phyloP scores from a whole-genome alignment of 2,113 vertebrate genomes.

The Pithys albifrons region DNA sequence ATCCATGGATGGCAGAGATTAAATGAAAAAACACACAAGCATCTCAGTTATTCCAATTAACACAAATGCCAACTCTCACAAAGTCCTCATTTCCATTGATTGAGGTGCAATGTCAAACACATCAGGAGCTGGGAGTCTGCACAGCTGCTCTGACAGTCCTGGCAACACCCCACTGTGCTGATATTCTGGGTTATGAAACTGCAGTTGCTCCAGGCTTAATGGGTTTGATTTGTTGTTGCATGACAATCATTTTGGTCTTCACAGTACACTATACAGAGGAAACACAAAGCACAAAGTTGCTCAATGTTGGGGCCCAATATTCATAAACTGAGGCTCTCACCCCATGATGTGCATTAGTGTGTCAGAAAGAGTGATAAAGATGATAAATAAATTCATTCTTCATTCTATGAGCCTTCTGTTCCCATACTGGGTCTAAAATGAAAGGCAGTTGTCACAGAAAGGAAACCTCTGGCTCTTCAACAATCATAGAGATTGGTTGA shows the following conservation, averaged over 20 bases:
- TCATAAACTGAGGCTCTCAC: background rate
- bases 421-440: background rate
- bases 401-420: background rate
- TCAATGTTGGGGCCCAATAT: background rate
- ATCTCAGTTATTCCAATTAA: background rate
- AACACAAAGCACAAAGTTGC: background rate
- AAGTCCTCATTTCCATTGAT: constrained; percentile 17
- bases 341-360: background rate
- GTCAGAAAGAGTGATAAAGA: background rate
- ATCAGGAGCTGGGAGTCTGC: background rate
- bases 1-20: constrained; percentile 8
- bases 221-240: constrained; percentile 9
- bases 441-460: background rate
- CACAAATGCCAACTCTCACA: constrained; percentile 25
- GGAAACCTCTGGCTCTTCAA: background rate
- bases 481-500: background rate
- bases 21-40: background rate
- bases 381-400: constrained; percentile 21
- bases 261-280: background rate
- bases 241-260: background rate
- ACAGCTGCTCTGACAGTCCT: constrained; percentile 26
- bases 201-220: constrained; percentile 7
- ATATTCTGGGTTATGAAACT: constrained; percentile 52
- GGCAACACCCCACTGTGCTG: background rate
- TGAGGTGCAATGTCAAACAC: background rate